A percentile compares a stretch with the other conserved stretches of the same genome.
phyloP scores from a whole-genome alignment of 2,113 vertebrate species.

The Hemichromis elongatus region DNA sequence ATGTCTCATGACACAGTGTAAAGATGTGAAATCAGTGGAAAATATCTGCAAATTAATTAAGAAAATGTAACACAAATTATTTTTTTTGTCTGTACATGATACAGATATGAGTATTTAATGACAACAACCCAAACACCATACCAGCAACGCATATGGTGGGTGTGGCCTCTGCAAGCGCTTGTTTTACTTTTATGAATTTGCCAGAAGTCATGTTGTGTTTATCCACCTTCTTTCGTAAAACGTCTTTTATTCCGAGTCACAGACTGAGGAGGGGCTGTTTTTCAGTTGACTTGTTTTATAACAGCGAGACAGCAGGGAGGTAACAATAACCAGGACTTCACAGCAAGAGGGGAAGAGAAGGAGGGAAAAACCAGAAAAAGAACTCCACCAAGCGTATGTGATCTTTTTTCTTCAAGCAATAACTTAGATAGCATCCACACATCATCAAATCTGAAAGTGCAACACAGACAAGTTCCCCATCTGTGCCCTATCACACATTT shows the following conservation, averaged over 20 bases:
- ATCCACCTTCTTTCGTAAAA: constrained; percentile 25
- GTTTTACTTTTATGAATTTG: not conserved
- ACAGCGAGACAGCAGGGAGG: constrained; percentile 46
- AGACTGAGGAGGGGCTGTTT: constrained; percentile 36
- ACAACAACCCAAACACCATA: not conserved
- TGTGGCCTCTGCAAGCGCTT: not conserved
- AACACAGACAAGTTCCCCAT: constrained; percentile 54
- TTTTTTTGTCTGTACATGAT: not conserved
- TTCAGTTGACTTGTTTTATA: constrained; percentile 57
- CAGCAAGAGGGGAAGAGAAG: constrained; percentile 14
- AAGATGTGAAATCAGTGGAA: not conserved
- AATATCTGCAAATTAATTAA: not conserved
- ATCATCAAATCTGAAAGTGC: constrained; percentile 59
- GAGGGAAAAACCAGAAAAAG: not conserved
- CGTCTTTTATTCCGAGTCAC: constrained; percentile 30
- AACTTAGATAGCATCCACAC: constrained; percentile 51
- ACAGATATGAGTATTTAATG: not conserved
- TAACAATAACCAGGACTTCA: constrained; percentile 56
- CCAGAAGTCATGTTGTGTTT: constrained; percentile 8
- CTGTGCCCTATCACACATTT: constrained; percentile 41
- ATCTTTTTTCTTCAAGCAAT: constrained; percentile 55
- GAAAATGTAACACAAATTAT: not conserved
- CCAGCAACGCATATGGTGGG: not conserved
- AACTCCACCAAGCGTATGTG: constrained; percentile 32
- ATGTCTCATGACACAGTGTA: not conserved